Evolutionary conservation across 2,797 vertebrate genomes (phyloP).

Genomic region (Cirrhinus mrigala): DNA sequence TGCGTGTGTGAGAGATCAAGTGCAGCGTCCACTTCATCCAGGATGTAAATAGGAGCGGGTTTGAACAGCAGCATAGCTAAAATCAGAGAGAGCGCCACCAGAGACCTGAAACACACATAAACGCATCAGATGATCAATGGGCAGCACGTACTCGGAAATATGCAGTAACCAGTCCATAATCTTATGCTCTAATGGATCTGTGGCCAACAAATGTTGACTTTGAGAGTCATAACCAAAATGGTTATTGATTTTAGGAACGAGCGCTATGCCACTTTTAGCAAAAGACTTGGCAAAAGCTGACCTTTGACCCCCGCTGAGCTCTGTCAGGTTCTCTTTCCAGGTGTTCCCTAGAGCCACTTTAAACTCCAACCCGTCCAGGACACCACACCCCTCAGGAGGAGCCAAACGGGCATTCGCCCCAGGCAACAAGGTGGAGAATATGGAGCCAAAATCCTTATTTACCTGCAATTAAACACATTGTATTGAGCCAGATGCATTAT

Average conservation of each 20-base stretch:
- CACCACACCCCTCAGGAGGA: conserved; percentile 78
- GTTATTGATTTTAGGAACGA: background rate
- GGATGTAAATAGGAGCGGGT: conserved; percentile 96
- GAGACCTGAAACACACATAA: conserved; percentile 79
- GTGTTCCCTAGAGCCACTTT: conserved; percentile 92
- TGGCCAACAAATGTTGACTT: conserved; percentile 9
- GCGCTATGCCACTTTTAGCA: conserved; percentile 12
- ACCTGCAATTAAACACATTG: conserved; percentile 77
- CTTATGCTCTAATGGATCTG: conserved; percentile 36
- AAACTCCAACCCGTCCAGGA: conserved; percentile 90
- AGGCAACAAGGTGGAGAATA: conserved; percentile 93
- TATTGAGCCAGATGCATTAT: background rate
- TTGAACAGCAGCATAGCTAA: conserved; percentile 96
- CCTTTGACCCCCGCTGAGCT: conserved; percentile 98
- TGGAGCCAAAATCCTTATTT: conserved; percentile 94
- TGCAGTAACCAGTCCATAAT: background rate
- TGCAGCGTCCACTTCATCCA: conserved; percentile 97
- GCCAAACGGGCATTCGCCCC: conserved; percentile 89
- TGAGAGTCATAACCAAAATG: conserved; percentile 38
- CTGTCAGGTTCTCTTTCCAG: conserved; percentile 97
- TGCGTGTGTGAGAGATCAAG: conserved; percentile 98
- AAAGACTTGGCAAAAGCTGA: conserved; percentile 63
- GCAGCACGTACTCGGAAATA: conserved; percentile 3
- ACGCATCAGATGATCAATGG: background rate
- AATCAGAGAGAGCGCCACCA: conserved; percentile 96